Evolutionary conservation across 2,888 invertebrate genomes (phyloP), one percentile per base, ranked within the genome.

Genomic region (Herminia tarsipennalis): DNA sequence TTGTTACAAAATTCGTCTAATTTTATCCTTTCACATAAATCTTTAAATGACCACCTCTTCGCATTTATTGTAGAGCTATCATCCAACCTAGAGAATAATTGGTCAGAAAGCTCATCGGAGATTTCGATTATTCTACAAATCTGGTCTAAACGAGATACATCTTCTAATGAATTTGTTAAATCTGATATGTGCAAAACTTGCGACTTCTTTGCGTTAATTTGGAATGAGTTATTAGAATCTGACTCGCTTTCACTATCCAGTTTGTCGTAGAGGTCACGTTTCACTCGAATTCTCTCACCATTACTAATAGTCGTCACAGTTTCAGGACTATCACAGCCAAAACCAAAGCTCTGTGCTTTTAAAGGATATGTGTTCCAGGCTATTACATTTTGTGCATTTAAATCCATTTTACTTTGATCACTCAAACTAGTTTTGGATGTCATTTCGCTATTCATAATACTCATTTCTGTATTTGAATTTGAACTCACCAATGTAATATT

Each of bases 51-150:
- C 90, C 90, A 91, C 46, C 73, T 72, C 46, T 73, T 77, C 5
- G 69, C 65, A 21, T 56, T 29, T 0, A 22, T 25, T 2, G 3
- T 58, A 2, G 61, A 21, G 1, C 20, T 28, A 8, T 59, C 61
- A 35, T 82, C 70, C 3, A 90, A 66, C 9, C 66, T 54, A 2
- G 85, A 81, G 51, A 91, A 85, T 28, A 91, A 61, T 63, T 81
- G 71, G 44, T 90, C 82, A 0, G 91, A 90, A 5, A 90, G 38
- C 41, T 91, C 90, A 38, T 91, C 90, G 1, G 91, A 90, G 48
- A 90, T 89, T 70, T 91, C 90, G n/a, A 91, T 88, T 4, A 90
- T 88, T 44, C 79, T 78, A 53, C 90, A 90, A 43, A 91, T 86
- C 65, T 88, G 88, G 43, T 90, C 88, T 22, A 91, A 72, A 5